These are phyloP conservation scores for Actenoides lindsayi DNA, from an alignment of 2,113 vertebrate species.

Conservation along the genomic window DNA sequence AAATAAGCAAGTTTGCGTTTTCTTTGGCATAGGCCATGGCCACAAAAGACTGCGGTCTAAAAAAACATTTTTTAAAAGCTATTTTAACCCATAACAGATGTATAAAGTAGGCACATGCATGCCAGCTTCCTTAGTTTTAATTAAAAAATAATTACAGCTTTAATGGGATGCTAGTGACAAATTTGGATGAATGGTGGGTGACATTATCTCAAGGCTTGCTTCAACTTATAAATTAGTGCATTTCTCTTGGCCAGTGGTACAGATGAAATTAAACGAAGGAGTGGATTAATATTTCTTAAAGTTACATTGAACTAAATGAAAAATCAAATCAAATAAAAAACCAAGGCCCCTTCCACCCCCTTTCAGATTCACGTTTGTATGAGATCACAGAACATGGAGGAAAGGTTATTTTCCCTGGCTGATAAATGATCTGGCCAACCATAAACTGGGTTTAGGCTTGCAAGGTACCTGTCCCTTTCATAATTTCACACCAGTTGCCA, in stretches of 20 bases:
- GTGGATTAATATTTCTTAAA: slow-evolving; percentile 66
- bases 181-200: slow-evolving; percentile 84
- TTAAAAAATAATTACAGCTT: slow-evolving; percentile 87
- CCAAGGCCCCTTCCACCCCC: neutral
- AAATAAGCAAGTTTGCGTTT: slow-evolving; percentile 87
- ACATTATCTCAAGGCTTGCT: slow-evolving; percentile 81
- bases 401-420: neutral
- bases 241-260: slow-evolving; percentile 74
- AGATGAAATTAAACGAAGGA: slow-evolving; percentile 73
- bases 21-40: slow-evolving; percentile 83
- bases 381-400: neutral
- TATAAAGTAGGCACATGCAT: slow-evolving; percentile 81
- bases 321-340: slow-evolving; percentile 39
- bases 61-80: slow-evolving; percentile 84
- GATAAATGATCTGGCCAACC: neutral
- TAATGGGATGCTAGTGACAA: slow-evolving; percentile 86
- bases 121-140: slow-evolving; percentile 87
- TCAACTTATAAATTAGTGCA: slow-evolving; percentile 77
- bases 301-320: slow-evolving; percentile 59
- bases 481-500: neutral
- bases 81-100: slow-evolving; percentile 89
- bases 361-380: neutral
- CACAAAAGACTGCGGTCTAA: slow-evolving; percentile 85
- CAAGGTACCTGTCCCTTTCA: neutral
- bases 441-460: neutral